phyloP scores from a whole-genome alignment of 2,113 vertebrate genomes.

The Lophotis ruficrista region DNA sequence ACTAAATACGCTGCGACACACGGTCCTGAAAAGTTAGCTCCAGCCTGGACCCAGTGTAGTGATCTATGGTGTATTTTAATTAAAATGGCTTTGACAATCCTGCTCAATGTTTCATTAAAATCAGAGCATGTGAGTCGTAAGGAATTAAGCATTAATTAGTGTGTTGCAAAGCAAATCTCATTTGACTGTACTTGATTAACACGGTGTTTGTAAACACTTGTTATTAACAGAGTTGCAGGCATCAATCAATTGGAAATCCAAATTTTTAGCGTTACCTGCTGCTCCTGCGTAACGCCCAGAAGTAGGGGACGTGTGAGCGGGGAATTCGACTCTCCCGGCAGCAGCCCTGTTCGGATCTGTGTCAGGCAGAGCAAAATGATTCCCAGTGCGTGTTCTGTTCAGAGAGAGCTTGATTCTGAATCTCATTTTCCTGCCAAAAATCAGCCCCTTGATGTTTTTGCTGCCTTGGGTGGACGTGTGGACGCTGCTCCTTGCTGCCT shows the following conservation, averaged over 20 bases:
- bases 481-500: neutral
- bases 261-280: neutral
- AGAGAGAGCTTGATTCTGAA: neutral
- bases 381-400: accelerated
- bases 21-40: neutral
- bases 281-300: neutral
- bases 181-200: constrained; percentile 24
- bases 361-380: neutral
- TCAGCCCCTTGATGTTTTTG: neutral
- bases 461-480: neutral
- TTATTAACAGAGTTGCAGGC: constrained; percentile 17
- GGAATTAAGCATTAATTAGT: constrained; percentile 32
- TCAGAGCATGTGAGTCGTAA: constrained; percentile 14
- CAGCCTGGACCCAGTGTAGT: neutral
- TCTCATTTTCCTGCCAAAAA: neutral
- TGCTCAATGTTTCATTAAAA: constrained; percentile 35
- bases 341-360: neutral
- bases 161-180: constrained; percentile 14
- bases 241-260: neutral
- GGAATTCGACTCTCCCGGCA: neutral
- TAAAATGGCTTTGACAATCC: neutral
- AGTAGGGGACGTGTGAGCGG: accelerated
- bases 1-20: neutral
- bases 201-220: neutral
- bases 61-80: neutral